These are phyloP conservation scores for Regulus satrapa DNA, from an alignment of 2,113 vertebrate genomes.

Conservation along the genomic window DNA sequence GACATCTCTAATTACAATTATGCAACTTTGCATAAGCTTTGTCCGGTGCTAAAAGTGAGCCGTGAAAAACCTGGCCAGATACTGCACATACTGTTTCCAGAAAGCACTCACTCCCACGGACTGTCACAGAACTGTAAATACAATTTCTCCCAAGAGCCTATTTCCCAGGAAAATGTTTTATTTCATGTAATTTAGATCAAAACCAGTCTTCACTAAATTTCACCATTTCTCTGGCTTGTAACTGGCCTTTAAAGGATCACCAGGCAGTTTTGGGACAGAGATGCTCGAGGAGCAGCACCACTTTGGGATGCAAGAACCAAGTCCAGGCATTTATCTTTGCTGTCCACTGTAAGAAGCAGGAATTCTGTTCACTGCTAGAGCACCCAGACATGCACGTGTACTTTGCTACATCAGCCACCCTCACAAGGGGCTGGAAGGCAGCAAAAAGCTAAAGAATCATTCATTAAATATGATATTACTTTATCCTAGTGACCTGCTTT, in stretches of 20 bases:
- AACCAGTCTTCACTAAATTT: background rate
- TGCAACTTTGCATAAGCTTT: background rate
- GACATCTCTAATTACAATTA: background rate
- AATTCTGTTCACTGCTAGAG: background rate
- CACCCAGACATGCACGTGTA: accelerated
- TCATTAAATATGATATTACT: background rate
- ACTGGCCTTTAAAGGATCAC: background rate
- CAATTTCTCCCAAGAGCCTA: background rate
- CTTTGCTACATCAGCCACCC: background rate
- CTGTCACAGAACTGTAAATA: background rate
- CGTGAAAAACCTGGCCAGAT: background rate
- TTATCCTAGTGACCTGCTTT: background rate
- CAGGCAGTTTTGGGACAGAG: background rate
- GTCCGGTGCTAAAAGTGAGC: background rate
- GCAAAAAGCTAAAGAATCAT: background rate
- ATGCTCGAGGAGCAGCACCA: background rate
- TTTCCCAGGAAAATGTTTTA: background rate
- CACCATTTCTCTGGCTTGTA: background rate
- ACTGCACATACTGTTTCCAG: background rate
- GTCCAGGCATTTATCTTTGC: background rate
- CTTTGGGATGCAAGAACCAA: background rate
- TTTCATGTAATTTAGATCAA: background rate
- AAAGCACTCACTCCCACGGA: background rate
- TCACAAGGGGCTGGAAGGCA: background rate
- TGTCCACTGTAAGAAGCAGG: background rate